Percentiles rank a stretch among this genome's conserved stretches.
These are phyloP conservation scores for Acanthaster planci DNA, from an alignment of 35 echinoderm and acorn worm genomes.

Conservation along the genomic window DNA sequence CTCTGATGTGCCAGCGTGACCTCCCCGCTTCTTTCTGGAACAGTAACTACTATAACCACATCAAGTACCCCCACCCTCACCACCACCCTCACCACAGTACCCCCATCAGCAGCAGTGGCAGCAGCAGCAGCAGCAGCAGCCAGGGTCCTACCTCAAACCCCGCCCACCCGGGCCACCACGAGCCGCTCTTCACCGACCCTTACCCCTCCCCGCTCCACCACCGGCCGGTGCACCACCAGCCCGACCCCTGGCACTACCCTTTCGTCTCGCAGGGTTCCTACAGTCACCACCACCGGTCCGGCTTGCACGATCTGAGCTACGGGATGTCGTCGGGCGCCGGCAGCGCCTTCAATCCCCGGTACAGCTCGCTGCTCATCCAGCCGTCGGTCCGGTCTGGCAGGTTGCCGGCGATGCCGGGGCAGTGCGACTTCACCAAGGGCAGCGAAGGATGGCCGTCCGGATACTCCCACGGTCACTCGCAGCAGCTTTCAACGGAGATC, in stretches of 20 bases:
- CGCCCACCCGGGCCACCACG: conserved; percentile 57
- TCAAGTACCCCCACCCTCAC: background rate
- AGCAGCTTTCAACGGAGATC: conserved; percentile 33
- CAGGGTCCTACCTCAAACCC: conserved; percentile 1
- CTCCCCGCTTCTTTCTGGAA: conserved; percentile 99
- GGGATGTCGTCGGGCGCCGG: conserved; percentile 38
- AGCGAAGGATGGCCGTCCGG: background rate
- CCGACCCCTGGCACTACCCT: conserved; percentile 67
- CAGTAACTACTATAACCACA: conserved; percentile 64
- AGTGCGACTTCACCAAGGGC: conserved; percentile 71
- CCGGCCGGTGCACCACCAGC: conserved; percentile 28
- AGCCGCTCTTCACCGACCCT: conserved; percentile 51
- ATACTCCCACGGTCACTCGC: conserved; percentile 8
- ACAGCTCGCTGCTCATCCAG: conserved; percentile 90
- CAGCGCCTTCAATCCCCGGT: conserved; percentile 88
- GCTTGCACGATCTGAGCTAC: conserved; percentile 86
- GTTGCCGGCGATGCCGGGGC: conserved; percentile 72
- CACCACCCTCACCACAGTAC: conserved; percentile 34
- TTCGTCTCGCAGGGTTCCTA: conserved; percentile 69
- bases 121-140: conserved; percentile 18
- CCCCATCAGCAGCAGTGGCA: conserved; percentile 24
- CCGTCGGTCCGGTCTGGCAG: conserved; percentile 81
- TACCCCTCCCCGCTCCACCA: conserved; percentile 62
- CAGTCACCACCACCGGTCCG: conserved; percentile 36
- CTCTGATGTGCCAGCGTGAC: conserved; percentile 81